phyloP scores from a whole-genome alignment of 2,888 invertebrate species.

The Agrilus cyanescens region DNA sequence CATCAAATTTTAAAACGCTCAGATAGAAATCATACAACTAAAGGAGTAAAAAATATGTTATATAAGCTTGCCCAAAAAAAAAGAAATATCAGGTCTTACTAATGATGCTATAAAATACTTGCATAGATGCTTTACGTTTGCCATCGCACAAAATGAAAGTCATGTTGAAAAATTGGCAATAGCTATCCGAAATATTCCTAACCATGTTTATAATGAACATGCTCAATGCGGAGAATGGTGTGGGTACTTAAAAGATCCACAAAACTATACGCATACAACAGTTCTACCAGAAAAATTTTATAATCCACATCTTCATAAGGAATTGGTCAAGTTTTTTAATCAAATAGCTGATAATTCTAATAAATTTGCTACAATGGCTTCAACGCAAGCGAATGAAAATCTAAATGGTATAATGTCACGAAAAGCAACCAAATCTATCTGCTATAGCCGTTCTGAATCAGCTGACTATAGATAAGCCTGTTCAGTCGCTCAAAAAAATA shows the following conservation, averaged over 20 bases:
- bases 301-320: constrained; percentile 6
- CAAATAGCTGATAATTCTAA: constrained; percentile 11
- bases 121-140: neutral
- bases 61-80: constrained; percentile 4
- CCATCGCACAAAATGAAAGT: constrained; percentile 3
- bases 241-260: neutral
- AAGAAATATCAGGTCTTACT: neutral
- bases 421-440: constrained; percentile 15
- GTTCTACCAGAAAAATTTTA: no score
- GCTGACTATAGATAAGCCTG: constrained; percentile 7
- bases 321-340: constrained; percentile 11
- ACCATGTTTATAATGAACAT: constrained; percentile 13
- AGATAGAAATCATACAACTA: constrained; percentile 17
- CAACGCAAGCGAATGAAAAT: constrained; percentile 16
- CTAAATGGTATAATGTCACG: constrained; percentile 16
- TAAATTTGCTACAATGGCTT: constrained; percentile 14
- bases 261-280: neutral
- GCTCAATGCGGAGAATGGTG: constrained; percentile 14
- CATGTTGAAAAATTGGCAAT: constrained; percentile 10
- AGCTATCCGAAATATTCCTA: constrained; percentile 12
- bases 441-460: constrained; percentile 6
- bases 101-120: constrained; percentile 3
- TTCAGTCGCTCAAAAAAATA: constrained; percentile 1
- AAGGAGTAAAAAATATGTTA: constrained; percentile 13
- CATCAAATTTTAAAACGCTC: constrained; percentile 16